Evolutionary conservation across 2,888 invertebrate genomes (phyloP).

Genomic region (Chloromyia formosa): DNA sequence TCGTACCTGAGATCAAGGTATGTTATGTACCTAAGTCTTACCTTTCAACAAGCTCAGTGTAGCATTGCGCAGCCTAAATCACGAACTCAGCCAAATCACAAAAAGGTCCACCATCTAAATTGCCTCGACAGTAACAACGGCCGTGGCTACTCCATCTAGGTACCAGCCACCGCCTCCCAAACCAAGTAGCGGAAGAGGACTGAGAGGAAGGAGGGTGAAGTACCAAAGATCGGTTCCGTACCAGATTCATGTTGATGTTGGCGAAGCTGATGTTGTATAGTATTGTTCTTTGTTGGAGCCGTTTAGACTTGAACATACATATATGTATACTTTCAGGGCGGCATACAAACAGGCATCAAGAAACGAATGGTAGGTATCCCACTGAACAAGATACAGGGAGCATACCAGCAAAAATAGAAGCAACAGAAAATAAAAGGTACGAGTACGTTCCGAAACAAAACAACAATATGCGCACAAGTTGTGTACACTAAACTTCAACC

Average conservation of each 20-base stretch:
- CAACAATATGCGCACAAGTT: neutral
- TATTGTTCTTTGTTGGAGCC: constrained; percentile 1
- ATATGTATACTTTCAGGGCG: neutral
- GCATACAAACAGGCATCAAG: constrained; percentile 1
- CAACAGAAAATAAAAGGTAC: neutral
- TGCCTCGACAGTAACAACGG: neutral
- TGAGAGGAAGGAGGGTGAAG: neutral
- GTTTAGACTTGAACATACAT: neutral
- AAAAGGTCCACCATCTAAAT: constrained; percentile 28
- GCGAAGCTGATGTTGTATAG: neutral
- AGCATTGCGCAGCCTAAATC: constrained; percentile 21
- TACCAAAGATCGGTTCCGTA: neutral
- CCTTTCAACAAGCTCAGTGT: neutral
- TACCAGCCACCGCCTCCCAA: neutral
- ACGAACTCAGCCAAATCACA: constrained; percentile 10
- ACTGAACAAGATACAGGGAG: neutral
- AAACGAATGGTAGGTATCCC: too few relatives aligned
- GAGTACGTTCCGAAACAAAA: constrained; percentile 4
- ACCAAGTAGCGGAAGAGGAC: neutral
- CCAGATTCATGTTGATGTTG: constrained; percentile 10
- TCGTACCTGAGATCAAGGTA: too few relatives aligned
- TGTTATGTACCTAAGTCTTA: too few relatives aligned
- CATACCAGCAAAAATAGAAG: neutral
- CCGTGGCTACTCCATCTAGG: neutral
- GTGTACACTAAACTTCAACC: constrained; percentile 20